A percentile compares a stretch with the other conserved stretches of the same genome.
Evolutionary conservation across 2,797 vertebrate species (phyloP).

Genomic region (Rhinatrema bivittatum): DNA sequence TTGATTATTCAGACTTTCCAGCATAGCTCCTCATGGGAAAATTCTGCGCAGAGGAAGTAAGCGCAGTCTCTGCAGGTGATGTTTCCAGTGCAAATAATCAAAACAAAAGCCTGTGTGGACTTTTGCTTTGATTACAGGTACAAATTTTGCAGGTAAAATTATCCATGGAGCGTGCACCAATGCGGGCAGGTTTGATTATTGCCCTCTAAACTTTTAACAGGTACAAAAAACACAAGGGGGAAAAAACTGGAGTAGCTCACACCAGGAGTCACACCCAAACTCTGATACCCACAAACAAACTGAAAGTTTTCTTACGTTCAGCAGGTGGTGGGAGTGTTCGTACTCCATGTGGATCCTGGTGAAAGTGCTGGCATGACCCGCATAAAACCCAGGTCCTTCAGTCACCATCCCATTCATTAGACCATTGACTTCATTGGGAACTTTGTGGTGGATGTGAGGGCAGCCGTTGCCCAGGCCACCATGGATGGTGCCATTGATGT

Average conservation of each 20-base stretch:
- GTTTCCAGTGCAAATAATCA: too few relatives aligned
- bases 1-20: too few relatives aligned
- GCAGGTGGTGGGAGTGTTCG: conserved; percentile 61
- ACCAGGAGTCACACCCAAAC: too few relatives aligned
- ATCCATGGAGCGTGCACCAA: too few relatives aligned
- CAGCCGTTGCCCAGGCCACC: conserved; percentile 65
- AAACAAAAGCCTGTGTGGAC: too few relatives aligned
- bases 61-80: too few relatives aligned
- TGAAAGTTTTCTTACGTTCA: conserved; percentile 59
- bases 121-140: too few relatives aligned
- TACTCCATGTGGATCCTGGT: conserved; percentile 55
- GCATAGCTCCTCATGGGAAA: too few relatives aligned
- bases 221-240: background rate
- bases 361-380: conserved; percentile 55
- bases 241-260: conserved; percentile 1
- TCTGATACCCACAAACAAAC: too few relatives aligned
- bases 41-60: too few relatives aligned
- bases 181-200: too few relatives aligned
- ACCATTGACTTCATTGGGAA: conserved; percentile 56
- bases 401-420: conserved; percentile 61
- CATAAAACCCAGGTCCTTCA: conserved; percentile 47
- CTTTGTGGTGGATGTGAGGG: conserved; percentile 77
- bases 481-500: conserved; percentile 64
- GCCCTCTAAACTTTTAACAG: background rate
- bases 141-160: too few relatives aligned